Conservation (phyloP, 2,888 invertebrate genomes). For the Monopis laevigella region DNA sequence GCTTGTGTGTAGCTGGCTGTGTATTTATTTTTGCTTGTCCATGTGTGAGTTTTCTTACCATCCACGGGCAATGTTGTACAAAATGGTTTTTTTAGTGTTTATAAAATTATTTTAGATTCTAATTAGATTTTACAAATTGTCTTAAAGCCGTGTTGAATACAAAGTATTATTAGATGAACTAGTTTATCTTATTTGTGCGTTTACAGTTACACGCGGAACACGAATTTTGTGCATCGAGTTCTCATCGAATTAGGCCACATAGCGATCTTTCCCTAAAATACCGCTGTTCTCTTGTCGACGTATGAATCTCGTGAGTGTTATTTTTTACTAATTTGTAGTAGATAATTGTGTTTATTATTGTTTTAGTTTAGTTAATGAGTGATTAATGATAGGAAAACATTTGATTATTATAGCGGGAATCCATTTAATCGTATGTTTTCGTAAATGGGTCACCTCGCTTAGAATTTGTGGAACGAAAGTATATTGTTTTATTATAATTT, state of each 20-base stretch:
- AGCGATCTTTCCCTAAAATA: constrained; percentile 70
- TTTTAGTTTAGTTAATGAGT: constrained; percentile 19
- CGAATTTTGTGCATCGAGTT: constrained; percentile 68
- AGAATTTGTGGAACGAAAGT: too few species aligned
- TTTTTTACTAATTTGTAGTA: constrained; percentile 39
- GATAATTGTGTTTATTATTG: neutral
- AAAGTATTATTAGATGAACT: constrained; percentile 19
- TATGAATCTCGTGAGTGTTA: constrained; percentile 63
- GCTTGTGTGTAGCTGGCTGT: too few species aligned
- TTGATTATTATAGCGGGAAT: too few species aligned
- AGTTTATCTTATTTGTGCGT: constrained; percentile 52
- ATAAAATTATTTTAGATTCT: constrained; percentile 33
- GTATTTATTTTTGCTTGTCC: too few species aligned
- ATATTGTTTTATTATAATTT: too few species aligned
- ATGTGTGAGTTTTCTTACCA: constrained; percentile 8
- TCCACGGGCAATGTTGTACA: constrained; percentile 23
- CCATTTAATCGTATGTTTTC: constrained; percentile 63
- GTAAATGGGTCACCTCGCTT: constrained; percentile 68
- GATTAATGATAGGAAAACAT: constrained; percentile 33
- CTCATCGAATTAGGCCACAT: constrained; percentile 68
- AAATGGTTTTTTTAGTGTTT: constrained; percentile 49
- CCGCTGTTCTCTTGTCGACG: constrained; percentile 69
- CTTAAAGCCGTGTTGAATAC: constrained; percentile 17
- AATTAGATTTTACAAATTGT: constrained; percentile 24
- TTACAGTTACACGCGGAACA: constrained; percentile 67